Conservation (phyloP, 2,113 vertebrate genomes). For the Megaceryle maxima region DNA sequence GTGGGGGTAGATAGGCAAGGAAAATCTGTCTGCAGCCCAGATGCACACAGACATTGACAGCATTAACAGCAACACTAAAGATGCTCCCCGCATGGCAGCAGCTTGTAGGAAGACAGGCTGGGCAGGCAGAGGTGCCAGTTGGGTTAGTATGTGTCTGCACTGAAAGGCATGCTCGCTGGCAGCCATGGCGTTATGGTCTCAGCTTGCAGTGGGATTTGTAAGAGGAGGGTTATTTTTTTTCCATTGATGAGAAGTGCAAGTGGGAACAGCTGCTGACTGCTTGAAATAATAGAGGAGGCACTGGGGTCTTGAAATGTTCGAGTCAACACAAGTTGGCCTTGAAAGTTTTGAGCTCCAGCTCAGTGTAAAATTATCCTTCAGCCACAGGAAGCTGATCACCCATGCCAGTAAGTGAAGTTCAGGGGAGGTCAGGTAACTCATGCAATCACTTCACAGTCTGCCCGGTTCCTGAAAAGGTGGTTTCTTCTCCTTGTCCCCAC, state of each 20-base stretch:
- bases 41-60: not conserved
- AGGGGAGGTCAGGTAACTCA: not conserved
- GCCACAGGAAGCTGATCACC: not conserved
- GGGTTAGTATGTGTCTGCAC: not conserved
- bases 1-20: fast-evolving
- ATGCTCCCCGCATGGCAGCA: not conserved
- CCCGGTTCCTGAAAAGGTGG: not conserved
- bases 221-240: not conserved
- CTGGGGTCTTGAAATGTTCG: conserved; percentile 43
- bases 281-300: conserved; percentile 38
- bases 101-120: conserved; percentile 11
- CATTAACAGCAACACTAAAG: not conserved
- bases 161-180: not conserved
- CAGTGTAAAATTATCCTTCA: conserved; percentile 45
- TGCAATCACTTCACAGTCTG: not conserved
- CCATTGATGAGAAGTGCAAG: conserved; percentile 9
- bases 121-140: not conserved
- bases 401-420: conserved; percentile 20
- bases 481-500: not conserved
- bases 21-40: not conserved
- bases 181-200: not conserved
- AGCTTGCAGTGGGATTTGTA: conserved; percentile 17
- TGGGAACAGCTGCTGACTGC: conserved; percentile 63
- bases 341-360: conserved; percentile 13
- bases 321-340: conserved; percentile 36